Evolutionary conservation across 2,797 vertebrate genomes (phyloP).

Genomic region (Hypotaenidia okinawae): DNA sequence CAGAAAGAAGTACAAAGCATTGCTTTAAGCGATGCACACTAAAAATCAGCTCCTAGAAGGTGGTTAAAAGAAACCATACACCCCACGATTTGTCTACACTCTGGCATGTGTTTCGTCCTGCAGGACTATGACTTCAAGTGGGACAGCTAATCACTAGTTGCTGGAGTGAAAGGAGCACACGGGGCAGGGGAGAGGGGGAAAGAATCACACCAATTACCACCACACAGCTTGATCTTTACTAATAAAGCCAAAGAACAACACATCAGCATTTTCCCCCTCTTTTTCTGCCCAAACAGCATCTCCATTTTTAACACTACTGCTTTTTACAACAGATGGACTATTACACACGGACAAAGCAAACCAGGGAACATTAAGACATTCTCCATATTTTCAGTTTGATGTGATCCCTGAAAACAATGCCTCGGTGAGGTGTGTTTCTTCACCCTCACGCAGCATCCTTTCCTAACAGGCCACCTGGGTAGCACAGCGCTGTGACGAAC

Average conservation of each 20-base stretch:
- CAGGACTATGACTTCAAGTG: rapidly evolving
- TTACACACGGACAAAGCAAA: slow-evolving; percentile 33
- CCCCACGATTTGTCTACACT: not conserved
- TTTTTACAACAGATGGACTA: slow-evolving; percentile 50
- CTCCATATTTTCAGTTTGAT: not conserved
- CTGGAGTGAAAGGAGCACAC: not conserved
- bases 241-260: slow-evolving; percentile 64
- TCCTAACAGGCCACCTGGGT: too few relatives aligned
- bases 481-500: rapidly evolving
- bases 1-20: not conserved
- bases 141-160: not conserved
- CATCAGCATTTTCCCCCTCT: slow-evolving; percentile 45
- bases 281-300: slow-evolving; percentile 41
- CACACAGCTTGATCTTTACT: slow-evolving; percentile 72
- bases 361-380: not conserved
- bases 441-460: too few relatives aligned
- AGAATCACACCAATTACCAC: not conserved
- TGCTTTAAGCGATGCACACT: rapidly evolving
- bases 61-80: not conserved
- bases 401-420: not conserved
- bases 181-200: rapidly evolving
- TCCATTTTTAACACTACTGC: slow-evolving; percentile 44
- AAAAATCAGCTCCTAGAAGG: not conserved
- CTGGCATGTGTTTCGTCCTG: not conserved
- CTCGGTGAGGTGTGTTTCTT: too few relatives aligned